Conservation (phyloP, 2,888 invertebrate genomes). For the Elysia crispata region DNA sequence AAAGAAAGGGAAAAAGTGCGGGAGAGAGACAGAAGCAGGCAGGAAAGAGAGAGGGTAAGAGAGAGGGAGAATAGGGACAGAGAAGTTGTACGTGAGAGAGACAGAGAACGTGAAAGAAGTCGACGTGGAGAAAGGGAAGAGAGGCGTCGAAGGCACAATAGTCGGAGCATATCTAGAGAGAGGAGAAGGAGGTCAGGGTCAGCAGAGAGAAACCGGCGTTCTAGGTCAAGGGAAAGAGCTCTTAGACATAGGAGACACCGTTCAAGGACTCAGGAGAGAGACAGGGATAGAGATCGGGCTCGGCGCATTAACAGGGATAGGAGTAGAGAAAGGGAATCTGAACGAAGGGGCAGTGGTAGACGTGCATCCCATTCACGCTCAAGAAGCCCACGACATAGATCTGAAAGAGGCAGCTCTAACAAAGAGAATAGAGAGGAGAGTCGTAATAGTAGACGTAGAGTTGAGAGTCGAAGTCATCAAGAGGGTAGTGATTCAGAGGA, state of each 20-base stretch:
- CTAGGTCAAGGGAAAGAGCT: slow-evolving; percentile 53
- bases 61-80: slow-evolving; percentile 49
- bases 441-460: slow-evolving; percentile 22
- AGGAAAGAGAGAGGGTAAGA: slow-evolving; percentile 51
- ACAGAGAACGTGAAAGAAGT: slow-evolving; percentile 41
- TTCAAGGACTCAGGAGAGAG: slow-evolving; percentile 47
- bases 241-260: slow-evolving; percentile 51
- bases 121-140: slow-evolving; percentile 32
- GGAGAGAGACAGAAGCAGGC: slow-evolving; percentile 76
- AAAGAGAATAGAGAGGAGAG: slow-evolving; percentile 51
- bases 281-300: slow-evolving; percentile 51
- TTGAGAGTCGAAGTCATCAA: slow-evolving; percentile 6
- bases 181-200: slow-evolving; percentile 57
- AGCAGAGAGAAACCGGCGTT: slow-evolving; percentile 55
- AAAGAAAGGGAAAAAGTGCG: slow-evolving; percentile 63
- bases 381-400: slow-evolving; percentile 42
- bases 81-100: slow-evolving; percentile 44
- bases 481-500: slow-evolving; percentile 35
- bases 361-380: slow-evolving; percentile 45
- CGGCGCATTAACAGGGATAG: slow-evolving; percentile 44
- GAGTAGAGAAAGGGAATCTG: slow-evolving; percentile 50
- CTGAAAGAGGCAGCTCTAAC: slow-evolving; percentile 48
- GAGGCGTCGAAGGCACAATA: slow-evolving; percentile 35
- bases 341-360: slow-evolving; percentile 36
- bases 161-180: slow-evolving; percentile 57